These are phyloP conservation scores for Meriones psammophilus DNA, from an alignment of 2,797 vertebrate genomes.

Conservation along the genomic window DNA sequence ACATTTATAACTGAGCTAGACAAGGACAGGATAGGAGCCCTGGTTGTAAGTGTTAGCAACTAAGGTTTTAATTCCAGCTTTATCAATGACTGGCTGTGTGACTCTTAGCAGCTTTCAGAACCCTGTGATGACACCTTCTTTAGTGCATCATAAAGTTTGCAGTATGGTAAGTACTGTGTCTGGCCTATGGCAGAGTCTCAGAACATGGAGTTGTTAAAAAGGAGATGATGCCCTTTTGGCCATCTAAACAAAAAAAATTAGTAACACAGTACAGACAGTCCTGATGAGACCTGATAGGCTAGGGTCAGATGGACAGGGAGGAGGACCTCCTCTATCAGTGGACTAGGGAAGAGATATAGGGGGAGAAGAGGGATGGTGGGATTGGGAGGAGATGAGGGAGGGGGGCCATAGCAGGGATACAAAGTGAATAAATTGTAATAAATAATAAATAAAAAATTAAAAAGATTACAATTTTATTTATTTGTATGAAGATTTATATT, in stretches of 20 bases:
- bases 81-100: not conserved
- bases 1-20: conserved; percentile 9
- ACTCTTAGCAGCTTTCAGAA: not conserved
- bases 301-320: too few species aligned
- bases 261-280: too few species aligned
- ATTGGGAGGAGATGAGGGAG: too few species aligned
- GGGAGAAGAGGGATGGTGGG: too few species aligned
- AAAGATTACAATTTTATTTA: not conserved
- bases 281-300: too few species aligned
- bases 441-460: not conserved
- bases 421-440: too few species aligned
- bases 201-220: not conserved
- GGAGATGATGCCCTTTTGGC: not conserved
- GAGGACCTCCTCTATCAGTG: too few species aligned
- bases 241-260: not conserved
- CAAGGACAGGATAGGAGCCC: not conserved
- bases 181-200: not conserved
- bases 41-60: not conserved
- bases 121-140: not conserved
- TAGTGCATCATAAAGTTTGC: not conserved
- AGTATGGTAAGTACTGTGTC: not conserved
- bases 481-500: not conserved
- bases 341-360: too few species aligned
- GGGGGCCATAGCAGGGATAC: too few species aligned
- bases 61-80: conserved; percentile 33